Evolutionary conservation across 2,797 vertebrate genomes (phyloP), one percentile per base, ranked within the genome.

Genomic region (Crocidura indochinensis): DNA sequence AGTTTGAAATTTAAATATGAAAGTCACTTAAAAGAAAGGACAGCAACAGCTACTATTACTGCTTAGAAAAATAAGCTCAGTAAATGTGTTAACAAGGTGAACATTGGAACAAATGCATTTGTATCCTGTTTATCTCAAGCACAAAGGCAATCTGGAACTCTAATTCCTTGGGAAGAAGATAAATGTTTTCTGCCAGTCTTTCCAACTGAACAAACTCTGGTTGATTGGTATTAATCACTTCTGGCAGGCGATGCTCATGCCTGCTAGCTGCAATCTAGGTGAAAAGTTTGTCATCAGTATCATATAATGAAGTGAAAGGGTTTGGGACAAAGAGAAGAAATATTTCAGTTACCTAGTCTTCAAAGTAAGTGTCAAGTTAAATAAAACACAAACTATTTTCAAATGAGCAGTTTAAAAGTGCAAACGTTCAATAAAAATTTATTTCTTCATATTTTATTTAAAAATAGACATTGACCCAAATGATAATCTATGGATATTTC

Each of bases 181-280:
- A 98, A 97, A 97, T 98, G 95, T 97, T 98, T 97, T 97, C 98
- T 98, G 97, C 96, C 97, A 97, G 94, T 98, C 97, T 98, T 95
- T 96, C 94, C 96, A 38, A 47, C 94, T 97, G 97, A 97, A 97
- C 97, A 98, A 98, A 97, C 97, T 97, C 96, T 51, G 47, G 97
- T 97, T 98, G 97, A 98, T 97, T 97, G 96, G 95, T 97, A 97
- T 98, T 98, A 98, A 98, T 98, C 97, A 97, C 95, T 97, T 95
- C 97, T 97, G 97, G 97, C 97, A 98, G 97, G 96, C 83, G 67
- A 95, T 96, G 95, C 96, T 97, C 96, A 95, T 98, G 91, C 93
- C 94, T 97, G 96, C 97, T 97, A 96, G 94, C 96, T 97, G 94
- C 94, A 97, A 94, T 97, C 94, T 96, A 96, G 88, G 96, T 96